phyloP scores from a whole-genome alignment of 2,113 vertebrate species.

The Phaethon lepturus region DNA sequence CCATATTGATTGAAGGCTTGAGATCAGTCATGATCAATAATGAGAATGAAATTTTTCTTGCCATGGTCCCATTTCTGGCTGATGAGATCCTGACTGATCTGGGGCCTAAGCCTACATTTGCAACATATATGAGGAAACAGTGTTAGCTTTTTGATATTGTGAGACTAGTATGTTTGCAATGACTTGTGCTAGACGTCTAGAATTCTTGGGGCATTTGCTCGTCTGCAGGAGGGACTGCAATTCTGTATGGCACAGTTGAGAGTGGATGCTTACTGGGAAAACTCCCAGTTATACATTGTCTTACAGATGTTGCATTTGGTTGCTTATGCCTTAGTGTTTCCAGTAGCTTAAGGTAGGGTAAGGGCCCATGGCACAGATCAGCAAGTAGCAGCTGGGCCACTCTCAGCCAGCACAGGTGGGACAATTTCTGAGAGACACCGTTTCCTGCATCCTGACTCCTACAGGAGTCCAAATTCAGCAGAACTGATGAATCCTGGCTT shows the following conservation, averaged over 20 bases:
- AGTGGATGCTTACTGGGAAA: background rate
- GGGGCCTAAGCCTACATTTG: background rate
- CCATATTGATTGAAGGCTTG: background rate
- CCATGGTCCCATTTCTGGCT: background rate
- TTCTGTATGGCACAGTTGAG: background rate
- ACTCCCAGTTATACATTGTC: background rate
- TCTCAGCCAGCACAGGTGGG: background rate
- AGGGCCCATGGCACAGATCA: background rate
- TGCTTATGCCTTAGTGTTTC: background rate
- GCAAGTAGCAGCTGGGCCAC: background rate
- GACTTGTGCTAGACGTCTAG: background rate
- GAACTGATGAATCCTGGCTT: background rate
- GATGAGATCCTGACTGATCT: background rate
- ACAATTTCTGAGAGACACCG: background rate
- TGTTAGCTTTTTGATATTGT: background rate
- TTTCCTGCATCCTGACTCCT: background rate
- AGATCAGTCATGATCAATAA: background rate
- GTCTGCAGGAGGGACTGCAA: background rate
- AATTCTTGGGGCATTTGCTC: background rate
- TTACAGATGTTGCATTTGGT: background rate
- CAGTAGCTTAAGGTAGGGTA: background rate
- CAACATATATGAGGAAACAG: background rate
- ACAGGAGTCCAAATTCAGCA: background rate
- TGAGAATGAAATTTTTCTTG: background rate
- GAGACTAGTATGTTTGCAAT: background rate